These are phyloP conservation scores for Philereme vetulata DNA, from an alignment of 2,888 invertebrate species.

Conservation along the genomic window DNA sequence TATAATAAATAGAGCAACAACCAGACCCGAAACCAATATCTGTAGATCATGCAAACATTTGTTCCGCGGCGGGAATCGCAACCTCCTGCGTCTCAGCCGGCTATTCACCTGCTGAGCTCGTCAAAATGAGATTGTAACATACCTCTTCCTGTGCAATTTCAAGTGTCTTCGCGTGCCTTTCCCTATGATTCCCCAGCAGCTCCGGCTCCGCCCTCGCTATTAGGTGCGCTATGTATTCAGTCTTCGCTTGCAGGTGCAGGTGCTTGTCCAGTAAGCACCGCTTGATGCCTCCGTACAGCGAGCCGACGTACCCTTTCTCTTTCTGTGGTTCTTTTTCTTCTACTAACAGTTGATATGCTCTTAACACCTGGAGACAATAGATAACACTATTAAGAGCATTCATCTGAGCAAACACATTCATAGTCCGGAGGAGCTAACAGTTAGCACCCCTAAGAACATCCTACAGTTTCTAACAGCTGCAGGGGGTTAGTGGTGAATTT, in stretches of 20 bases:
- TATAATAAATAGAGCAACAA: too few species aligned
- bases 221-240: slow-evolving; percentile 94
- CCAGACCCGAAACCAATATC: too few species aligned
- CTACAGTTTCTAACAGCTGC: too few species aligned
- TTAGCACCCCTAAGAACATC: too few species aligned
- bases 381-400: not conserved
- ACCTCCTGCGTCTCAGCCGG: too few species aligned
- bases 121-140: slow-evolving; percentile 22
- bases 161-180: slow-evolving; percentile 97
- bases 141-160: slow-evolving; percentile 97
- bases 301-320: slow-evolving; percentile 95
- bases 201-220: slow-evolving; percentile 96
- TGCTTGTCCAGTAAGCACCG: slow-evolving; percentile 94
- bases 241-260: slow-evolving; percentile 93
- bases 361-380: slow-evolving; percentile 76
- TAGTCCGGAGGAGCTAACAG: too few species aligned
- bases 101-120: too few species aligned
- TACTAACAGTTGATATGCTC: slow-evolving; percentile 93
- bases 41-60: too few species aligned
- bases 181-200: slow-evolving; percentile 92
- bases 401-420: too few species aligned
- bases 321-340: slow-evolving; percentile 92
- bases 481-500: too few species aligned
- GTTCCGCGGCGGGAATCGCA: too few species aligned
- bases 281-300: slow-evolving; percentile 93